Evolutionary conservation across 2,797 vertebrate species (phyloP).

Genomic region (Dicrostonyx torquatus): DNA sequence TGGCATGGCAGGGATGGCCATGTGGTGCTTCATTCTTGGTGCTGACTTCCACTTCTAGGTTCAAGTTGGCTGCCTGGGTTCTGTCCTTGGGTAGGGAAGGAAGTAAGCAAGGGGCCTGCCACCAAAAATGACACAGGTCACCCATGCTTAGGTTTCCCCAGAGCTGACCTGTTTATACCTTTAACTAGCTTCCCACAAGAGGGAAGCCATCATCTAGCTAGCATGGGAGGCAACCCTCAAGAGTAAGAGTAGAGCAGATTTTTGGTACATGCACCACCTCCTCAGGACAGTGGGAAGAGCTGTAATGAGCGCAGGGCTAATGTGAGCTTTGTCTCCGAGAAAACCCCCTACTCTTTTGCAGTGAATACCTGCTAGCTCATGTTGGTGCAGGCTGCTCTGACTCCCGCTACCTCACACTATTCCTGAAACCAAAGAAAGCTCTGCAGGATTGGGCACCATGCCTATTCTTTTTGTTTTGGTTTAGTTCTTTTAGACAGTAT

Average conservation of each 20-base stretch:
- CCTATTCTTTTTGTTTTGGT: not conserved
- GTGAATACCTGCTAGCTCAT: not conserved
- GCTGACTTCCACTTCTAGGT: not conserved
- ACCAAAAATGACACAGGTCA: accelerated
- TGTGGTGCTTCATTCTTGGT: not conserved
- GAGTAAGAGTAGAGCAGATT: no score
- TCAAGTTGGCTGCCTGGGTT: not conserved
- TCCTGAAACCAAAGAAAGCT: not conserved
- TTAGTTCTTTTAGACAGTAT: not conserved
- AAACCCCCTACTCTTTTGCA: accelerated
- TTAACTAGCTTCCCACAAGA: not conserved
- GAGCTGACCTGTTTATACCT: not conserved
- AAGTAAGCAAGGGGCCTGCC: not conserved
- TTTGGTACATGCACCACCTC: not conserved
- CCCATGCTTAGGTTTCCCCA: not conserved
- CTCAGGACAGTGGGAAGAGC: not conserved
- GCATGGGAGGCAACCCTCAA: not conserved
- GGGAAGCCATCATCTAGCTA: not conserved
- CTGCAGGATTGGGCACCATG: not conserved
- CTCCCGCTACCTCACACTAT: not conserved
- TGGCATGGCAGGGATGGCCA: not conserved
- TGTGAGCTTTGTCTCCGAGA: not conserved
- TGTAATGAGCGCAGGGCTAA: accelerated
- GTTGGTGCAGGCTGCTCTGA: not conserved
- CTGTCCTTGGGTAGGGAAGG: not conserved